Evolutionary conservation across 1,140 invertebrate genomes (phyloP).

Genomic region (Notospermus geniculatus): DNA sequence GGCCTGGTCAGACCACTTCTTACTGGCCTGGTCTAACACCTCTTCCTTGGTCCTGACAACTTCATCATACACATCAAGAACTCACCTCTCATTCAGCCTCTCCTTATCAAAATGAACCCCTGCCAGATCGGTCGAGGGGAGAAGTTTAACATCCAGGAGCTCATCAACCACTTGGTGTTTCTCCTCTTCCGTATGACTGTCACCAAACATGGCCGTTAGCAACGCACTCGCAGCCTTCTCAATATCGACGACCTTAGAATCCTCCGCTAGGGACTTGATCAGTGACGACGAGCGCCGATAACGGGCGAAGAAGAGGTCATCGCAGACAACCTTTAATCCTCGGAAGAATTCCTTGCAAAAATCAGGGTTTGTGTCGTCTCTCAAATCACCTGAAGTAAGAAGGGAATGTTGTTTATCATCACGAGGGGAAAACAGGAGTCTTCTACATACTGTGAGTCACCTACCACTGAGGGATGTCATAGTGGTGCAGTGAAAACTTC

Average conservation of each 20-base stretch:
- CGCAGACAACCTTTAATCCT: slow-evolving; percentile 48
- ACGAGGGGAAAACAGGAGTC: no score
- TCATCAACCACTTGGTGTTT: slow-evolving; percentile 45
- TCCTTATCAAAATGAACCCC: slow-evolving; percentile 46
- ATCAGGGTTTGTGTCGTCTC: slow-evolving; percentile 44
- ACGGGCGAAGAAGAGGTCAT: slow-evolving; percentile 50
- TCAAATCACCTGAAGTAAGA: slow-evolving; percentile 38
- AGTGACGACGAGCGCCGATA: slow-evolving; percentile 28
- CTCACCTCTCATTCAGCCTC: slow-evolving; percentile 41
- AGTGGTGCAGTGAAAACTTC: no score
- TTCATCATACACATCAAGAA: no score
- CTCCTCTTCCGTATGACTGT: slow-evolving; percentile 41
- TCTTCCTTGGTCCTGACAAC: no score
- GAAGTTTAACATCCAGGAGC: slow-evolving; percentile 41
- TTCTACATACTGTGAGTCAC: no score
- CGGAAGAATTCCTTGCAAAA: slow-evolving; percentile 47
- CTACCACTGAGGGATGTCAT: no score
- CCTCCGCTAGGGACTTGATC: slow-evolving; percentile 19
- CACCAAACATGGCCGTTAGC: slow-evolving; percentile 43
- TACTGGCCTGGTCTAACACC: no score
- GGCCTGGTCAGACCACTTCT: no score
- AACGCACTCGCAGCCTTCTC: slow-evolving; percentile 32
- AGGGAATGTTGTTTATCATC: background rate
- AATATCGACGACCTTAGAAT: slow-evolving; percentile 18
- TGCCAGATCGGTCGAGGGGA: slow-evolving; percentile 38